phyloP scores from a whole-genome alignment of 2,888 invertebrate genomes.

The Malthinus seriepunctatus region DNA sequence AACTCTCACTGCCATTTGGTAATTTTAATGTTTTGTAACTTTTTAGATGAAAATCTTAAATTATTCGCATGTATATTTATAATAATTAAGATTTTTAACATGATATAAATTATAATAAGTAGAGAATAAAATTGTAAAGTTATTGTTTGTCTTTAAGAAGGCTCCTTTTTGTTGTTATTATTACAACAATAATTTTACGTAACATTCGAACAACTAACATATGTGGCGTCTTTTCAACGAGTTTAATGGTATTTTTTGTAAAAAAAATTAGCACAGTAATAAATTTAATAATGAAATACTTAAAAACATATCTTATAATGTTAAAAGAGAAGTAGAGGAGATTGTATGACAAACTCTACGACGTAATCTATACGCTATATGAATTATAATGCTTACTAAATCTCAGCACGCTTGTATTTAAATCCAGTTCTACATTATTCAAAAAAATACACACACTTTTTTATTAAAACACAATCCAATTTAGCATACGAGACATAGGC shows the following conservation, averaged over 20 bases:
- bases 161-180: too few relatives aligned
- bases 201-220: too few relatives aligned
- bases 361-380: constrained; percentile 27
- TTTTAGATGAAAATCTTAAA: background rate
- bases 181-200: too few relatives aligned
- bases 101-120: too few relatives aligned
- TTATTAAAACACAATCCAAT: constrained; percentile 27
- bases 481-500: constrained; percentile 34
- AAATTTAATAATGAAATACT: background rate
- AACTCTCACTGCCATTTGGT: too few relatives aligned
- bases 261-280: background rate
- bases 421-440: constrained; percentile 30
- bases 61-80: background rate
- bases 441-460: constrained; percentile 10
- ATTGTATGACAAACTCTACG: constrained; percentile 22
- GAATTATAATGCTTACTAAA: constrained; percentile 28
- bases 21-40: too few relatives aligned
- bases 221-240: too few relatives aligned
- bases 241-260: too few relatives aligned
- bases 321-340: constrained; percentile 14
- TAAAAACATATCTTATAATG: constrained; percentile 6
- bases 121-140: too few relatives aligned
- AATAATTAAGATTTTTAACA: background rate
- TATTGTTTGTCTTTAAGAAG: too few relatives aligned
- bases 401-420: constrained; percentile 30